Base-by-base conservation (phyloP, 2,797 vertebrate species). In the Scleropages formosus region DNA sequence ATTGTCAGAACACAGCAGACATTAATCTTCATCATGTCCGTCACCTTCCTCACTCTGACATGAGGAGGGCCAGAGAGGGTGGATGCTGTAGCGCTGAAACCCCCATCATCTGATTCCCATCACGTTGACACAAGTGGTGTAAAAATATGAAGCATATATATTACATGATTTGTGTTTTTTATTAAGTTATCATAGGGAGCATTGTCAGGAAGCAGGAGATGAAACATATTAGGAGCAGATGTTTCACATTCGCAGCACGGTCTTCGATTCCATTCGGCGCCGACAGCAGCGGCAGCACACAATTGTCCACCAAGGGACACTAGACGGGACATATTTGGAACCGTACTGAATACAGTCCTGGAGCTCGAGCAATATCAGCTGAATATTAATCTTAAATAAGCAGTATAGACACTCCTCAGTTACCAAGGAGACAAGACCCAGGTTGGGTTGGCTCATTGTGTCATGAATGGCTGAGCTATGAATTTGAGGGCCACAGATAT, bases 161-260 rank as follows among this genome's bases (percentile, higher is more conserved):
- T 77, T 24, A 53, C 11, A 3, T 18, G 68, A 72, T 64, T 71
- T 72, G 15, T 76, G 75, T 64, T 63, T 77, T 62, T 65, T 61
- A 72, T 71, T 72, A 46, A 56, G 59, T 64, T 59, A 44, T 71
- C 26, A 56, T 68, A 53, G 20, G 47, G 22, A 72, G 47, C 26
- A 72, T 39, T 77, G 49, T 65, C 58, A 63, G 59, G 8, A 64
- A 67, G 31, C 11, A 15, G n/a, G 20, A 49, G n/a, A 20, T 63
- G 27, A 24, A 20, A 13, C 26, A 46, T 44, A 20, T 53, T 58
- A 1, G 22, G 16, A 22, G 67, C 22, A 44, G 15, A 24, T 53
- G 58, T 62, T 46, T 24, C 56, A 26, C 22, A 11, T 6, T 16
- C 65, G n/a, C 58, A 60, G 18, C 20, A 1, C 27, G 4, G 20